Evolutionary conservation across 2,113 vertebrate species (phyloP), one percentile per base, ranked within the genome.

Genomic region (Oreochromis tanganicae): DNA sequence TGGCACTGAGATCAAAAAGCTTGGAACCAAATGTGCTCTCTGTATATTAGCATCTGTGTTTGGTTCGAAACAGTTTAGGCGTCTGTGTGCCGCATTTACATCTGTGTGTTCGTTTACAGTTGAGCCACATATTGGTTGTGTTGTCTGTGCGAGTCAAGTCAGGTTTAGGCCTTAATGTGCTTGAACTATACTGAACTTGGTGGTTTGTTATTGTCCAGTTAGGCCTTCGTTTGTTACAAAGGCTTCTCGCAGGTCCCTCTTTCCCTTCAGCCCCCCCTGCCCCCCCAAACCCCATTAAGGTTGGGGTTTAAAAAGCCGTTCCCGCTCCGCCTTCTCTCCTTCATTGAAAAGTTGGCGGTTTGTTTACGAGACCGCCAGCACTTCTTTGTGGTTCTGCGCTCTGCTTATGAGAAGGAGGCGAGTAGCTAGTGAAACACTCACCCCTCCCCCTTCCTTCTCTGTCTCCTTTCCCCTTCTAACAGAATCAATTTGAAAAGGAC

Each of bases 291-390:
- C 84, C 73, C 61, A n/a, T 52, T 48, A 83, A 88, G 87, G 87
- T 59, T 87, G 63, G 61, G 3, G 78, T 92, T 80, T 93, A 91
- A 92, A 68, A 94, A 86, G 73, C 82, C 87, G 46, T 88, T 88
- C 88, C 91, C 10, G 88, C 91, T 80, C 87, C 85, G 79, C 94
- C 92, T 50, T 54, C 91, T 48, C 71, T 3, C 73, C 85, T 82
- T 91, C 89, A 94, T 92, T 96, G 95, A 94, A 87, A 95, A 93
- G 91, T 95, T 93, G 90, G 88, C 80, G 88, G 91, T 91, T 93
- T 96, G 94, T 96, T 95, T 96, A 94, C 89, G 89, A 93, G 96
- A 89, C 87, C 94, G 92, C 84, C 91, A 91, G 87, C 83, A 19
- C 86, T 89, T 82, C 90, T 93, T 94, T 96, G 94, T 95, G 91